Base-by-base conservation (phyloP, 1,140 invertebrate genomes). In the Drosophila hydei region DNA sequence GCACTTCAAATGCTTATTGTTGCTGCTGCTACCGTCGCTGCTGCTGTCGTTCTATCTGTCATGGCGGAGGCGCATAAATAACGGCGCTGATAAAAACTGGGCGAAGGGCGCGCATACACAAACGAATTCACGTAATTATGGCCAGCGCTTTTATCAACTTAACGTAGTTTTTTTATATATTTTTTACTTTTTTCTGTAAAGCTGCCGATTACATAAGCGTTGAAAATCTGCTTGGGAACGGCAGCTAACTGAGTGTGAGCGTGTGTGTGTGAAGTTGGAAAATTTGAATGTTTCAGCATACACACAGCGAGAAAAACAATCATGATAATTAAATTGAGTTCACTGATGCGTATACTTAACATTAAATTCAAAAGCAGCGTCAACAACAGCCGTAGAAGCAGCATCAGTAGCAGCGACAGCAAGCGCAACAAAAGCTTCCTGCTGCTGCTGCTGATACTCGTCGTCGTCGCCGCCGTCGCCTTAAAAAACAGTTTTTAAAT, bases 301-400 rank as follows among this genome's bases (percentile, higher is more conserved):
- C 47, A 51, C 25, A 40, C 73, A 79, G 67, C 64, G 72, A 62
- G 65, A 81, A 59, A 88, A 84, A 89, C 84, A 88, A 88, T 88
- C 83, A 88, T 78, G 83, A 89, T 88, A 88, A 88, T 88, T 88
- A 89, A 89, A 88, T 88, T 84, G 84, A 75, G 84, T 84, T 88
- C 84, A 88, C 84, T 88, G 84, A 88, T 89, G 84, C 84, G 84
- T 88, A 83, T 79, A 88, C 84, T 88, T 72, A 89, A 79, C 84
- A 88, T 88, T 89, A 79, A 88, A 79, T 72, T 65, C 78, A 89
- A 89, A 33, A 61, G 59, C 69, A 69, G 43, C 60, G 59, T 50
- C 59, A 30, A 52, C 47, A 64, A 36, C 67, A 38, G 40, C 62
- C 36, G 23, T 64, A 67, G 43, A 58, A 45, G 25, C 71, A 67